phyloP scores from a whole-genome alignment of 2,888 invertebrate genomes.

The Drosophila paracracens region DNA sequence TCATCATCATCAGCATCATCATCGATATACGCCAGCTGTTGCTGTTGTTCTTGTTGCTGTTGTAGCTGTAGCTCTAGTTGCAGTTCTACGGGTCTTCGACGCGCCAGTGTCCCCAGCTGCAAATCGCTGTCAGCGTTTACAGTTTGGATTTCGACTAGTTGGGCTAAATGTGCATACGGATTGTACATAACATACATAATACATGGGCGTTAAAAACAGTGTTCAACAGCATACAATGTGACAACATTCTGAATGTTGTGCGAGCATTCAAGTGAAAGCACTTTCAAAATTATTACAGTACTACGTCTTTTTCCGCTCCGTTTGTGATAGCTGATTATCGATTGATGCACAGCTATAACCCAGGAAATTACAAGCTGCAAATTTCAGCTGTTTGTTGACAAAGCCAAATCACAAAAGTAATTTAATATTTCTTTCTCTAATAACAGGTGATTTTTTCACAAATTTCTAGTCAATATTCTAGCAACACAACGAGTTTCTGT shows the following conservation, averaged over 20 bases:
- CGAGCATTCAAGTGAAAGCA: background rate
- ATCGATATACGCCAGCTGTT: slow-evolving; percentile 35
- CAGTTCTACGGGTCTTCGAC: slow-evolving; percentile 49
- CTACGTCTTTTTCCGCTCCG: background rate
- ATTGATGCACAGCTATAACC: background rate
- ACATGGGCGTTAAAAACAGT: slow-evolving; percentile 19
- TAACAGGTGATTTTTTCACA: background rate
- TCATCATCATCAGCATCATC: slow-evolving; percentile 51
- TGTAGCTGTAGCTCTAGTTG: slow-evolving; percentile 28
- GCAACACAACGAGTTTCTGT: background rate
- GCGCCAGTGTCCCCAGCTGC: slow-evolving; percentile 62
- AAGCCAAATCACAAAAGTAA: background rate
- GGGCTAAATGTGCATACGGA: slow-evolving; percentile 74
- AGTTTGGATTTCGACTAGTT: slow-evolving; percentile 83
- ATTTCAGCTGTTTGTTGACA: background rate
- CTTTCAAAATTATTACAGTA: slow-evolving; percentile 8
- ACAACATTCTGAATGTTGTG: slow-evolving; percentile 7
- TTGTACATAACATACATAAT: slow-evolving; percentile 33
- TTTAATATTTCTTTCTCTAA: background rate
- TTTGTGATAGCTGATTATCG: background rate
- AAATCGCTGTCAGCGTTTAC: slow-evolving; percentile 72
- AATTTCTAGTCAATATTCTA: background rate
- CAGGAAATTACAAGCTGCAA: background rate
- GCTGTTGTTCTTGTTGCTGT: background rate
- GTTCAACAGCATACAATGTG: background rate